Evolutionary conservation across 1,140 invertebrate species (phyloP), one percentile per base, ranked within the genome.

Genomic region (Drosophila punjabiensis): DNA sequence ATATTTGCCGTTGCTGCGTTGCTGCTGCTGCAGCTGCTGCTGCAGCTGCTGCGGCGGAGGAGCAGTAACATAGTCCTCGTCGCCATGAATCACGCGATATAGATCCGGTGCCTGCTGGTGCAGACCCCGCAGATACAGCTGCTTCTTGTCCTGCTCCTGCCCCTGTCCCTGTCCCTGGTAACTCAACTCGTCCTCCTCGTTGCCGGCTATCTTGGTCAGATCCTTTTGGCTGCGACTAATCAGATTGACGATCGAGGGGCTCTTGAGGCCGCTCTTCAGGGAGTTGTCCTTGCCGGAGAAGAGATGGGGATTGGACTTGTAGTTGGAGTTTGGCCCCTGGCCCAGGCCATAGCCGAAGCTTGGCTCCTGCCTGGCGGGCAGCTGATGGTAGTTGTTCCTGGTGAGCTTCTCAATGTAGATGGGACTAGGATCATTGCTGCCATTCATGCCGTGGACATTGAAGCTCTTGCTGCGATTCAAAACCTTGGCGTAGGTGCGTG

Each of bases 401-500:
- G 89, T 92, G 14, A 93, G 68, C 64, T 93, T 93, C 74, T 93
- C 93, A 18, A 93, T 93, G 43, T 93, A 93, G 33, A 93, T 93
- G 62, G 93, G 92, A 92, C 92, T 93, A 71, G 92, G 92, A 83
- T 93, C 92, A 35, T 93, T 93, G 76, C 91, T 91, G 63, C 93
- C 94, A 43, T 93, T 93, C 90, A 92, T 88, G 78, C 95, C 95
- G 78, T 97, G 96, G 52, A 97, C 96, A 93, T 97, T 97, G 93
- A 98, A 97, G 93, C 97, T 97, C 93, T 97, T 97, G 93, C 97
- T 97, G 59, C 97, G 94, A 20, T 96, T 95, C 13, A 98, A 93
- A 2, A 96, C 95, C 82, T 96, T 96, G 18, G 89, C 88, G 89
- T 97, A 97, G 13, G 96, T 96, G 70, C 96, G 93, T 35, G 96